A percentile compares a stretch with the other conserved stretches of the same genome.
Evolutionary conservation across 1,140 invertebrate species (phyloP).

Genomic region (Cyclina sinensis): DNA sequence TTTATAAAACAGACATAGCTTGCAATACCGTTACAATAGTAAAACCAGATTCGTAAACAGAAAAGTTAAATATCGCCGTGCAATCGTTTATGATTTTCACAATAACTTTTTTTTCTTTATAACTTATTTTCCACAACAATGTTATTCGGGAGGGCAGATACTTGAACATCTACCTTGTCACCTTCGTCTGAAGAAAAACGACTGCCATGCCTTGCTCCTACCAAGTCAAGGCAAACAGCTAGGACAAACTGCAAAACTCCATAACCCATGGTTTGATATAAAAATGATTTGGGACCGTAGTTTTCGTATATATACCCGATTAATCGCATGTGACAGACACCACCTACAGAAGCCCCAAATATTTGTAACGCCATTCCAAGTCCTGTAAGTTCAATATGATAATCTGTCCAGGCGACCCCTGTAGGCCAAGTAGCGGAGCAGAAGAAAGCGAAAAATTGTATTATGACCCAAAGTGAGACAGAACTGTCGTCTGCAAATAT

Average conservation of each 20-base stretch:
- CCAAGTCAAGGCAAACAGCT: neutral
- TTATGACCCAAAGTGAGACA: constrained; percentile 65
- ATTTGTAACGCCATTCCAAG: constrained; percentile 69
- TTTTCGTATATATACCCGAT: constrained; percentile 75
- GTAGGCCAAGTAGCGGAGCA: constrained; percentile 68
- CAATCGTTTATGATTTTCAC: too few relatives aligned
- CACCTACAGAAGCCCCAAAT: constrained; percentile 73
- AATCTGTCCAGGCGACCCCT: constrained; percentile 73
- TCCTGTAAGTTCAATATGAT: constrained; percentile 71
- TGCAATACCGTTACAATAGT: too few relatives aligned
- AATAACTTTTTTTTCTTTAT: too few relatives aligned
- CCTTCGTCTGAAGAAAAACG: neutral
- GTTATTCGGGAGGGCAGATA: neutral
- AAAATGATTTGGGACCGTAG: constrained; percentile 65
- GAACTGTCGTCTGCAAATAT: constrained; percentile 65
- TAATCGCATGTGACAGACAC: constrained; percentile 69
- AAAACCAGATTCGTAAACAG: too few relatives aligned
- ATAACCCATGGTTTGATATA: constrained; percentile 69
- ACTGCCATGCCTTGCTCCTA: constrained; percentile 53
- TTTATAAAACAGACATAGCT: too few relatives aligned
- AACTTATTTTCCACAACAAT: too few relatives aligned
- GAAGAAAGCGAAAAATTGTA: constrained; percentile 68
- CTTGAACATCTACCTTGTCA: neutral
- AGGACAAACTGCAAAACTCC: constrained; percentile 29
- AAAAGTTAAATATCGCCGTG: too few relatives aligned